A percentile compares a stretch with the other conserved stretches of the same genome.
These are phyloP conservation scores for Hucho hucho DNA, from an alignment of 2,113 vertebrate species.

Conservation along the genomic window DNA sequence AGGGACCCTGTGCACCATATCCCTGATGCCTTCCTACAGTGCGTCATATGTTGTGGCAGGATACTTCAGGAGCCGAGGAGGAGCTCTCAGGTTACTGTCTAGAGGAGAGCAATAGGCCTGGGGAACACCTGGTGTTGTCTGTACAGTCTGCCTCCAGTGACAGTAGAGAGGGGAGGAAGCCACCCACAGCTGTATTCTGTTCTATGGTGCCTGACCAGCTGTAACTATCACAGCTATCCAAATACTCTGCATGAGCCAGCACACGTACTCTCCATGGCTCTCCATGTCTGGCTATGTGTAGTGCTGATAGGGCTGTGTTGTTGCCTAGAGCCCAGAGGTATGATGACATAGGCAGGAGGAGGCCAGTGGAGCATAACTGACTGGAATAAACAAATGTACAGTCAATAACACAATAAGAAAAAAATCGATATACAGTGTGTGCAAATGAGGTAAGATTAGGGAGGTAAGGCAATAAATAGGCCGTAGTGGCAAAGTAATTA, in stretches of 20 bases:
- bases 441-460: too few relatives aligned
- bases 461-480: too few relatives aligned
- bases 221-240: conserved; percentile 53
- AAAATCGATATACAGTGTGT: too few relatives aligned
- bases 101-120: conserved; percentile 15
- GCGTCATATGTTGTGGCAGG: background rate
- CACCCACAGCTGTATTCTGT: conserved; percentile 47
- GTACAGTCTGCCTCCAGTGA: background rate
- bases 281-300: conserved; percentile 28
- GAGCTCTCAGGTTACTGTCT: background rate
- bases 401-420: too few relatives aligned
- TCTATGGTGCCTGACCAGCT: conserved; percentile 40
- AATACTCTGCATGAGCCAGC: conserved; percentile 33
- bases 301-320: conserved; percentile 14
- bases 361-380: conserved; percentile 17
- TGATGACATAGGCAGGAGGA: conserved; percentile 34
- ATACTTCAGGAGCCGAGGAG: background rate
- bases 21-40: background rate
- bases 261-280: conserved; percentile 14
- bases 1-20: background rate
- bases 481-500: too few relatives aligned
- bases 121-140: conserved; percentile 6
- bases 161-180: conserved; percentile 11
- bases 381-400: too few relatives aligned
- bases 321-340: conserved; percentile 27